Evolutionary conservation across 2,113 vertebrate genomes (phyloP), one percentile per base, ranked within the genome.

Genomic region (Alaudala cheleensis): DNA sequence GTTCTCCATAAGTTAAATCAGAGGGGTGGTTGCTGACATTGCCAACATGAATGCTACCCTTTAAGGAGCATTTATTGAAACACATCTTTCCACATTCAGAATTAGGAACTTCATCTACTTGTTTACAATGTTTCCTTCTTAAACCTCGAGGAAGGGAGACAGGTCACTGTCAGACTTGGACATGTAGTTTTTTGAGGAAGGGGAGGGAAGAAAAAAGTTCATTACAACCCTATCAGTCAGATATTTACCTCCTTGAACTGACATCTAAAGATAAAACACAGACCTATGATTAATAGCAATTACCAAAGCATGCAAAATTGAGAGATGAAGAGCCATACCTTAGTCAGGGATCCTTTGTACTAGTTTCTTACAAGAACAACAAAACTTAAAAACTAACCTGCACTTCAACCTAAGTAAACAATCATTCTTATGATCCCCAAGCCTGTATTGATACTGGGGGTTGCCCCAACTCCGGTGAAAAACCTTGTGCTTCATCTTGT

Each of bases 351-450:
- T 67, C 10, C 23, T 82, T 74, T 79, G 47, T 45, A 49, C 16
- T 81, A 29, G 73, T 95, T 97, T 97, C 90, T 90, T 89, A 73
- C 6, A 28, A 37, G 37, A 37, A 5, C 3, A 60, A 37, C 9
- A 73, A 40, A 91, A 45, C 0, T 58, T 69, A 93, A 95, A 78
- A 96, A 94, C 81, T 90, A 92, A 47, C 28, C 45, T 87, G 77
- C 73, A 90, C 31, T 86, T 88, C 14, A 28, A 47, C 4, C 11
- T 31, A 56, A 72, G 40, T 23, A 54, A 65, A n/a, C n/a, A 73
- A n/a, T 13, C 15, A 40, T 16, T 57, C 29, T 85, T 25, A 66
- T 20, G 29, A 56, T 57, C 5, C 34, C 20, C 20, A 24, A 56
- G 20, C 15, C 31, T 50, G 16, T 40, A 25, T 42, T 42, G 60